Evolutionary conservation across 1,140 invertebrate species (phyloP), one percentile per base, ranked within the genome.

Genomic region (Agraylea sexmaculata): DNA sequence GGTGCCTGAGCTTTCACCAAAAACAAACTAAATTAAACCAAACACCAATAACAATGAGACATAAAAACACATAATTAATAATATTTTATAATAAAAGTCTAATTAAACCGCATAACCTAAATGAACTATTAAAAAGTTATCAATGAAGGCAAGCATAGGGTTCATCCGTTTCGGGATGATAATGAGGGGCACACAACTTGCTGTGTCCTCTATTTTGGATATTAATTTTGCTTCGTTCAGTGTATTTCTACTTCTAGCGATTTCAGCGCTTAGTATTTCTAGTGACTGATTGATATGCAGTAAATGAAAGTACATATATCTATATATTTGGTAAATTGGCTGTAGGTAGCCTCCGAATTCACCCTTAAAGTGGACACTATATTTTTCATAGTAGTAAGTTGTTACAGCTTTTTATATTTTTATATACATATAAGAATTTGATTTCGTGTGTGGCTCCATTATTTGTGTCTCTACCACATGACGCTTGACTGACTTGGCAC

Each of bases 361-460:
- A 40, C 38, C 38, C 43, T 40, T 33, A 37, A 44, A 44, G 19
- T 38, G 32, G 40, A 29, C 23, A 34, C 30, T 43, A 28, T 45
- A 37, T 49, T 40, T 47, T 42, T 41, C 41, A 23, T 49, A 49
- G 47, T 49, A 49, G 47, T 45, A 45, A 45, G 43, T 49, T 49
- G 47, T 49, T 49, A 45, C 47, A 49, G 47, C 47, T 49, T 49
- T 32, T 36, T 49, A 42, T 21, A 38, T 18, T 34, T 34, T 34
- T 25, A 41, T 41, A 34, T 41, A 41, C 34, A 41, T 15, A 41
- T 41, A 33, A 31, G 21, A 41, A 39, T 28, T 45, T 45, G 40
- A 40, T 39, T 45, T 45, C 42, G 47, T 49, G 42, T 49, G 43
- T 49, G 47, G 47, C 43, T 43, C 43, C 47, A 32, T 45, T 49